These are phyloP conservation scores for Nomada lathburiana DNA, from an alignment of 2,888 invertebrate species.

Conservation along the genomic window DNA sequence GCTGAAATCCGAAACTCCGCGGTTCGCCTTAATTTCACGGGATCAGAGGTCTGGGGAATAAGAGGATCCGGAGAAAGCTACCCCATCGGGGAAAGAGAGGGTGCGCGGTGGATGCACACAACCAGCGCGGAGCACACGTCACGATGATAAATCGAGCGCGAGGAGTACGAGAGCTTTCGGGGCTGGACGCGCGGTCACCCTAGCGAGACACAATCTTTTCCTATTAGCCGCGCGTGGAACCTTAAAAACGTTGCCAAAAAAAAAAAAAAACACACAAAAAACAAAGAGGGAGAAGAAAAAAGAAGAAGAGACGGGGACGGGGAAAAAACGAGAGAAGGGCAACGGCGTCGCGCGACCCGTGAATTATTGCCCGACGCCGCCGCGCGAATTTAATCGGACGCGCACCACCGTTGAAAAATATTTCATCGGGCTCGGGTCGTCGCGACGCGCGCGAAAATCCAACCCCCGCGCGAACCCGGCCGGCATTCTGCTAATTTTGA, in stretches of 20 bases:
- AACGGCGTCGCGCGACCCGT: conserved; percentile 23
- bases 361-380: conserved; percentile 58
- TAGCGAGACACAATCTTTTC: conserved; percentile 73
- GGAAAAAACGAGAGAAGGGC: background rate
- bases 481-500: conserved; percentile 38
- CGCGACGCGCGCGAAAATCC: background rate
- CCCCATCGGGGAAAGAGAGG: conserved; percentile 3
- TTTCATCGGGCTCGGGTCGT: conserved; percentile 30
- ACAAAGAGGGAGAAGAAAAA: conserved; percentile 20
- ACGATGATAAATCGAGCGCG: conserved; percentile 78
- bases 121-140: conserved; percentile 53
- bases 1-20: conserved; percentile 69
- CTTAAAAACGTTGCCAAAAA: conserved; percentile 72
- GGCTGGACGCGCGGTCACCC: conserved; percentile 56
- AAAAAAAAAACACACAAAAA: conserved; percentile 59
- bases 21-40: conserved; percentile 74
- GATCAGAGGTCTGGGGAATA: conserved; percentile 41
- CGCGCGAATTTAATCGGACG: conserved; percentile 66
- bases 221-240: conserved; percentile 67
- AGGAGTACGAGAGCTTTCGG: conserved; percentile 64
- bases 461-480: background rate
- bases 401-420: conserved; percentile 42
- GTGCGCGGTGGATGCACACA: conserved; percentile 23
- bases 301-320: conserved; percentile 17
- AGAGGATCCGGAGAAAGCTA: conserved; percentile 51